A percentile compares a stretch with the other conserved stretches of the same genome.
Evolutionary conservation across 2,888 invertebrate species (phyloP).

Genomic region (Margaritifera margaritifera): DNA sequence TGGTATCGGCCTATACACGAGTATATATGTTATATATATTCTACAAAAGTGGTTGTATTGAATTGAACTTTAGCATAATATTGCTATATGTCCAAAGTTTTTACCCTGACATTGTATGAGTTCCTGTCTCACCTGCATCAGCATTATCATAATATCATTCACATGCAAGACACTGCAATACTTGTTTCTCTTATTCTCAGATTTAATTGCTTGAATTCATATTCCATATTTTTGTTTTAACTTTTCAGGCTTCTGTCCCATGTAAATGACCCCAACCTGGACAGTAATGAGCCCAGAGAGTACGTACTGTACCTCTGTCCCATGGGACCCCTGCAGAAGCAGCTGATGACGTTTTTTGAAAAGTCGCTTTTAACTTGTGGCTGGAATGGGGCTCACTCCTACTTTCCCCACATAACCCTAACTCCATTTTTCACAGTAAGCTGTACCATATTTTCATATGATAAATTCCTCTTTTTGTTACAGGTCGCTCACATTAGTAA

Average conservation of each 20-base stretch:
- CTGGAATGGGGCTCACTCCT: constrained; percentile 93
- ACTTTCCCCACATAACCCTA: constrained; percentile 90
- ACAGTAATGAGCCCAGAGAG: constrained; percentile 85
- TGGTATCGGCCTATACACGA: too few relatives aligned
- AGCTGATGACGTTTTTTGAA: constrained; percentile 81
- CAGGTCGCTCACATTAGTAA: not conserved
- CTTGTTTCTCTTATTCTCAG: too few relatives aligned
- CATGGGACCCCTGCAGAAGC: constrained; percentile 81
- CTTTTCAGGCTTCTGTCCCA: constrained; percentile 83
- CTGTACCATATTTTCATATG: not conserved
- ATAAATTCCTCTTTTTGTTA: not conserved
- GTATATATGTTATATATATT: too few relatives aligned
- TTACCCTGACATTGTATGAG: too few relatives aligned
- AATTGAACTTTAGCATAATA: too few relatives aligned
- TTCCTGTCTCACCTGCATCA: too few relatives aligned
- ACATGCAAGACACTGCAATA: too few relatives aligned
- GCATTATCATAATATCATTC: too few relatives aligned
- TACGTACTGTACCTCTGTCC: constrained; percentile 92
- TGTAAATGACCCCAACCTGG: constrained; percentile 87
- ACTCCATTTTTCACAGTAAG: constrained; percentile 83
- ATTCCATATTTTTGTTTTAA: too few relatives aligned
- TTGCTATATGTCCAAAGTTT: too few relatives aligned
- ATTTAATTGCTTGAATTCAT: too few relatives aligned
- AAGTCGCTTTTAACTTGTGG: constrained; percentile 83
- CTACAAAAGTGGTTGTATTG: too few relatives aligned